A percentile compares a stretch with the other conserved stretches of the same genome.
These are phyloP conservation scores for Craseonycteris thonglongyai DNA, from an alignment of 2,113 vertebrate species.

Conservation along the genomic window DNA sequence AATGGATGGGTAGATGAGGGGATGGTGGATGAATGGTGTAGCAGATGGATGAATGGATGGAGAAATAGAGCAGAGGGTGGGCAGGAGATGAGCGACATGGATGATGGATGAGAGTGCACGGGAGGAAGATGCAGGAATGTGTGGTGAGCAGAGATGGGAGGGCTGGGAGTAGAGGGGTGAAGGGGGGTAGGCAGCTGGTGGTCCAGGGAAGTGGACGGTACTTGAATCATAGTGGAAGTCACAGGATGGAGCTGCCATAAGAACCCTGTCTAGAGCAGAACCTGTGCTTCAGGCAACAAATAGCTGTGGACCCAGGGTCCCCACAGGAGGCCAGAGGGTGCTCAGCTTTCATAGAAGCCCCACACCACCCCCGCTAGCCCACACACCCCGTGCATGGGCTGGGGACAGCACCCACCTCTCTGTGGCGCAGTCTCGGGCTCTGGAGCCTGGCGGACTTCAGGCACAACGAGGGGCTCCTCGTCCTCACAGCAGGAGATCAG, in stretches of 20 bases:
- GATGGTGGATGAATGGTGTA: no score
- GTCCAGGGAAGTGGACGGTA: no score
- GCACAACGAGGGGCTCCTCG: constrained; percentile 75
- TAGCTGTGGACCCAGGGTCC: not conserved
- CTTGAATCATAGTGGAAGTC: no score
- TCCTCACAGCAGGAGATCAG: constrained; percentile 93
- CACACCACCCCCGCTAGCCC: not conserved
- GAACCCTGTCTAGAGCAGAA: not conserved
- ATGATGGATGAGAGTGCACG: no score
- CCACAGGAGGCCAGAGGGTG: not conserved
- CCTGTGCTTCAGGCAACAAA: not conserved
- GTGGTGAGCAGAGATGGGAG: no score
- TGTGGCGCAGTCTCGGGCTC: constrained; percentile 77
- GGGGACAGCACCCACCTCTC: constrained; percentile 80
- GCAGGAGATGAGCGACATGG: not conserved
- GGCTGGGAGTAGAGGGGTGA: not conserved
- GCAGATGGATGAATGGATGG: not conserved
- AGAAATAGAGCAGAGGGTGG: not conserved
- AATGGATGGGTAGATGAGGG: no score
- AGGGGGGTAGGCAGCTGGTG: not conserved
- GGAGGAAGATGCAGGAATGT: not conserved
- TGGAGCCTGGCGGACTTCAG: constrained; percentile 79
- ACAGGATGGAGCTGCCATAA: no score
- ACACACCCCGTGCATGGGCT: rapidly evolving
- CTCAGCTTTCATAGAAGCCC: not conserved